Percentiles rank a stretch among this genome's conserved stretches.
Evolutionary conservation across 1,140 invertebrate species (phyloP).

Genomic region (Coenobita brevimanus): DNA sequence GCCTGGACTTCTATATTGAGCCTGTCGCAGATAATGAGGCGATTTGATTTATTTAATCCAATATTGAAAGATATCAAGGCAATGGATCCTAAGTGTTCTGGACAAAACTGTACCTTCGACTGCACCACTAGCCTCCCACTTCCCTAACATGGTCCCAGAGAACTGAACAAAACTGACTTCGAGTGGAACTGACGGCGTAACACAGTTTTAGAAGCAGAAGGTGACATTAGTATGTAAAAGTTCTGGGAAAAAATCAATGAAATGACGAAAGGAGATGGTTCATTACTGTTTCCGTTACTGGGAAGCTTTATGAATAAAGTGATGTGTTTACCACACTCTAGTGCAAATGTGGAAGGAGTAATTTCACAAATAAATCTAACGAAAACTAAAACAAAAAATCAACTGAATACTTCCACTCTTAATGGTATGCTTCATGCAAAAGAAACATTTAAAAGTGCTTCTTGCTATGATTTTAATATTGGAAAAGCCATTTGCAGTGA

Average conservation of each 20-base stretch:
- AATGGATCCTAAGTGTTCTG: slow-evolving; percentile 15
- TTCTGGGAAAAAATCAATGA: slow-evolving; percentile 16
- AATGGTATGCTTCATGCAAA: too few species aligned
- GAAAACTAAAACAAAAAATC: slow-evolving; percentile 43
- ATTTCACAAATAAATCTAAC: slow-evolving; percentile 46
- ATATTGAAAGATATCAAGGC: slow-evolving; percentile 18
- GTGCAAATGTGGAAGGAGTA: slow-evolving; percentile 38
- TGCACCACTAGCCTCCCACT: slow-evolving; percentile 1
- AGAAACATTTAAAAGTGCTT: too few species aligned
- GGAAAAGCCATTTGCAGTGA: too few species aligned
- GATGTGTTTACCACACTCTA: slow-evolving; percentile 43
- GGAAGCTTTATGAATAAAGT: slow-evolving; percentile 29
- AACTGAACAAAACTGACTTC: too few species aligned
- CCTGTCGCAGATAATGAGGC: slow-evolving; percentile 7
- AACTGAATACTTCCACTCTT: too few species aligned
- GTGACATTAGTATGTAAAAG: neutral
- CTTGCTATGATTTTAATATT: too few species aligned
- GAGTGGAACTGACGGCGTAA: slow-evolving; percentile 26
- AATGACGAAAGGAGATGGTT: slow-evolving; percentile 20
- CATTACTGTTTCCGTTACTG: slow-evolving; percentile 38
- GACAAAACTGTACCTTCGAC: slow-evolving; percentile 28
- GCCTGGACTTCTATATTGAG: slow-evolving; percentile 13
- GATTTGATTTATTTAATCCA: slow-evolving; percentile 30
- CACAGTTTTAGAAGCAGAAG: neutral
- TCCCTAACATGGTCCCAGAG: slow-evolving; percentile 28